phyloP scores from a whole-genome alignment of 2,113 vertebrate species.

The Phalacrocorax aristotelis region DNA sequence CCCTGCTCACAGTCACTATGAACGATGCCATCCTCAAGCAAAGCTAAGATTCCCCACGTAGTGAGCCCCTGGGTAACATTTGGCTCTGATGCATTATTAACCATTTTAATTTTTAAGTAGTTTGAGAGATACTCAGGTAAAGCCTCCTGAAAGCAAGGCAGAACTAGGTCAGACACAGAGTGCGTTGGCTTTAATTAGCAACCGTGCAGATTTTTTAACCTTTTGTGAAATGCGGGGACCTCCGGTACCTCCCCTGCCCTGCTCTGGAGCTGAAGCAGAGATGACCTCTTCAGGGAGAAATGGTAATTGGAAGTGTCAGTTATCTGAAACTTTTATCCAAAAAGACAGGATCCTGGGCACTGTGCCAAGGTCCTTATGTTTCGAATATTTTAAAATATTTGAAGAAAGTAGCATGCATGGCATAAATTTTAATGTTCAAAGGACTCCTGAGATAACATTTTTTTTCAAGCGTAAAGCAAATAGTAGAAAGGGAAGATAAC shows the following conservation, averaged over 20 bases:
- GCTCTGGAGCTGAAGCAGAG: conserved; percentile 15
- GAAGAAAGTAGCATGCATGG: conserved; percentile 29
- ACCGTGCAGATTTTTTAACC: conserved; percentile 13
- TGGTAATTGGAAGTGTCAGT: conserved; percentile 70
- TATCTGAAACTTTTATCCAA: conserved; percentile 64
- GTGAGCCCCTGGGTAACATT: background rate
- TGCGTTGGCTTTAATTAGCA: conserved; percentile 39
- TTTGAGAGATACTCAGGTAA: conserved; percentile 7
- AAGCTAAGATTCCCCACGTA: background rate
- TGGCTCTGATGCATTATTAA: conserved; percentile 45
- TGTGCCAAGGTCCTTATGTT: conserved; percentile 55
- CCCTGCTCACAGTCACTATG: background rate
- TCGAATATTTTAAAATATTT: conserved; percentile 62
- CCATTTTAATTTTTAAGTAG: conserved; percentile 24
- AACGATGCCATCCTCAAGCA: accelerated
- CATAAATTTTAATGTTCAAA: conserved; percentile 59
- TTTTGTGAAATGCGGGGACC: conserved; percentile 43
- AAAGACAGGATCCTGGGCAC: conserved; percentile 60
- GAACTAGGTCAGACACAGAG: conserved; percentile 55
- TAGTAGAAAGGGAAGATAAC: conserved; percentile 6
- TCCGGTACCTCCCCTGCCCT: background rate
- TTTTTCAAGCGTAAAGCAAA: background rate
- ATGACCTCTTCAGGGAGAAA: conserved; percentile 67
- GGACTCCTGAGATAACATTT: conserved; percentile 40
- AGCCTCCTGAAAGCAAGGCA: conserved; percentile 40